Evolutionary conservation across 2,797 vertebrate species (phyloP), one percentile per base, ranked within the genome.

Genomic region (Hydrocynus forskahlii): DNA sequence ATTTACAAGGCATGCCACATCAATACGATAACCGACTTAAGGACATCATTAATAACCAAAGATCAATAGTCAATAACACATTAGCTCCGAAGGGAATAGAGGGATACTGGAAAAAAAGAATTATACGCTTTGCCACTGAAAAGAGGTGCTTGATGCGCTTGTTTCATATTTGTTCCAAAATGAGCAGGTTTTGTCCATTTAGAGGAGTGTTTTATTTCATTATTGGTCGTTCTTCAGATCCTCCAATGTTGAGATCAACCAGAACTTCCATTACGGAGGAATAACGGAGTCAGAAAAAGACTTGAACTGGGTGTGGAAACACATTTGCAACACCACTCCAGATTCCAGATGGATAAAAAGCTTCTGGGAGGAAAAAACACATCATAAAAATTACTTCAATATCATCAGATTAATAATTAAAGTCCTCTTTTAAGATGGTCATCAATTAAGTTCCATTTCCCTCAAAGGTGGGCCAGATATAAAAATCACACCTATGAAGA

Each of bases 1-100:
- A 95, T 95, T 95, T 95, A 95, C 94, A 95, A 91, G 93, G 93
- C 95, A 95, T 95, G 95, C 94, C 94, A 95, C 94, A 94, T 92
- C 92, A 93, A 95, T 93, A 95, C 92, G 88, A 89, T 90, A 94
- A 93, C 92, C 88, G 89, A 94, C 92, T 92, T 79, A 94, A 93
- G 91, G 89, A 95, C 92, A 93, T 90, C 91, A 90, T 90, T 29
- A 85, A 81, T 85, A 81, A 81, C 73, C 76, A 86, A 84, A 72
- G 76, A 80, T 78, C 83, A 84, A 79, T 83, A 81, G 73, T 60
- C 43, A 78, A 91, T 89, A 92, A 93, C 92, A 94, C 88, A 83
- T 90, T 90, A 90, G 87, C 86, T 93, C 92, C 89, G 89, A 87
- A 72, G 88, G 88, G 82, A 76, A 84, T 60, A 78, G 79, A 79